Evolutionary conservation across 2,797 vertebrate species (phyloP), one percentile per base, ranked within the genome.

Genomic region (Sparus aurata): DNA sequence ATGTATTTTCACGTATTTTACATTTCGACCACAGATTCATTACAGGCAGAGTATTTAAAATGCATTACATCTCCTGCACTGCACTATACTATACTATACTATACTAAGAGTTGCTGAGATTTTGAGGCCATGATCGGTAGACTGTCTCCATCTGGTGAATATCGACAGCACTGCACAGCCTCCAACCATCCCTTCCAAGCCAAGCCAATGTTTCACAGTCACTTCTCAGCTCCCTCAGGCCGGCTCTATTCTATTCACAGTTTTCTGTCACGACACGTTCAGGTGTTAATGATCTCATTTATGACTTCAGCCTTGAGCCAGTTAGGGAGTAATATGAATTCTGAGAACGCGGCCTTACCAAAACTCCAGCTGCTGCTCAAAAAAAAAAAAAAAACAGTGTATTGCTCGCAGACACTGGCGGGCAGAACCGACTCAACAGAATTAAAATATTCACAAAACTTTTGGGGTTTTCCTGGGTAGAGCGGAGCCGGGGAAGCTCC

Each of bases 61-160:
- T 9, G 9, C 9, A 10, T 9, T 38, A 10, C 38, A 38, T 38
- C 9, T 38, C 38, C 10, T 11, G 38, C 38, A 11, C 10, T 11
- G 38, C 38, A 11, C 38, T 38, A 2, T 38, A 38, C 2, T 10
- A 11, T 38, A 38, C 10, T 11, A 22, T 0, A 10, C 2, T 15
- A 8, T 2, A 20, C 4, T 30, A 43, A 46, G 30, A 68, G 22
- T 3, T n/a, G 22, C 13, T 43, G 46, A 18, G 38, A 54, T 8
- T 25, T 4, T 13, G 23, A 11, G 23, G 71, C 41, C 3, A 45
- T 79, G 23, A 58, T 30, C 17, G 22, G 27, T 65, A 17, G 2
- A 57, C 66, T 83, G 65, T 75, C 80, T 85, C 87, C 87, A 79
- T 85, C 90, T 92, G 78, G 80, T 86, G 88, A 77, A 60, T 5